A percentile compares a stretch with the other conserved stretches of the same genome.
Conservation (phyloP, 2,113 vertebrate species). For the Leptocoma aspasia region DNA sequence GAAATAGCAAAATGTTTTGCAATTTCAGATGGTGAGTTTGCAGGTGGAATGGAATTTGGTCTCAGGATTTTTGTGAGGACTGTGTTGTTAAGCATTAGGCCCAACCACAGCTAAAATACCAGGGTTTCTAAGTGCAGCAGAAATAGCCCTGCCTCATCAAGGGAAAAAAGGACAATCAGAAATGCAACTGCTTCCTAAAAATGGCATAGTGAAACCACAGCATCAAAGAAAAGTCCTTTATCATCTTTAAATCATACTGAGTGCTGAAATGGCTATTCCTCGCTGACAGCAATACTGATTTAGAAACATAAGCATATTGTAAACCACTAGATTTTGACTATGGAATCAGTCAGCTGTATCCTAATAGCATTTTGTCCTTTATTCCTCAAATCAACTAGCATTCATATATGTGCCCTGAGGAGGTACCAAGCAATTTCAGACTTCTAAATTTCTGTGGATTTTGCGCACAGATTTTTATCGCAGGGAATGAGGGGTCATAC, state of each 20-base stretch:
- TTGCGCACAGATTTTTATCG: constrained; percentile 11
- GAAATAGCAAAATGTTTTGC: background rate
- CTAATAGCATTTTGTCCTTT: background rate
- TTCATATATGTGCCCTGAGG: background rate
- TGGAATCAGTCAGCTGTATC: background rate
- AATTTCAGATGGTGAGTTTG: background rate
- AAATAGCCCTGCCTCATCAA: background rate
- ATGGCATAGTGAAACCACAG: background rate
- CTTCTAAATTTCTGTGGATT: background rate
- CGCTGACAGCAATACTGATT: background rate
- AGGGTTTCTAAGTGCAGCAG: background rate
- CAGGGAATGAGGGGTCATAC: background rate
- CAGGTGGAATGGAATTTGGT: background rate
- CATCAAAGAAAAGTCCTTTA: background rate
- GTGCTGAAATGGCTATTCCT: background rate
- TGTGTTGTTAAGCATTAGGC: background rate
- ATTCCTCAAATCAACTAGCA: background rate
- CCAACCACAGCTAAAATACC: background rate
- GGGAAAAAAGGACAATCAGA: background rate
- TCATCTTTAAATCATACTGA: background rate
- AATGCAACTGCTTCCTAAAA: background rate
- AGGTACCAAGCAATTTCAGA: background rate
- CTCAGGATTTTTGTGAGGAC: background rate
- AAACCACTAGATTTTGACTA: background rate
- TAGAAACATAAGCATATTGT: background rate